A percentile compares a stretch with the other conserved stretches of the same genome.
These are phyloP conservation scores for Grantiella picta DNA, from an alignment of 2,113 vertebrate genomes.

Conservation along the genomic window DNA sequence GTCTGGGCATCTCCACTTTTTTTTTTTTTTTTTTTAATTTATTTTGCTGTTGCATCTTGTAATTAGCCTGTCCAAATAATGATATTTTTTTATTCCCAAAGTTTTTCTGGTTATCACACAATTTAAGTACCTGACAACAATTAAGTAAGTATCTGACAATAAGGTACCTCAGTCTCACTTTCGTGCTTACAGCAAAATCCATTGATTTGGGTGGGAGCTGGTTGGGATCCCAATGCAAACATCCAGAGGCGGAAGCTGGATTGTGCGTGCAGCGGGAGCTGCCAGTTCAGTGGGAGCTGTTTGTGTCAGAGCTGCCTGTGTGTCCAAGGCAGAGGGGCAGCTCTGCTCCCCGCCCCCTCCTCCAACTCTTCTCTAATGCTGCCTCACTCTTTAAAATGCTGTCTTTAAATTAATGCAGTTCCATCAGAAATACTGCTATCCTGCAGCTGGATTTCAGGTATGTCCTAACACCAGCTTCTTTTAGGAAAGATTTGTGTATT, in stretches of 20 bases:
- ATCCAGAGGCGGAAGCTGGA: neutral
- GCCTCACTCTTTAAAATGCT: neutral
- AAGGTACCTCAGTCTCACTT: neutral
- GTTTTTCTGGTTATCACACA: neutral
- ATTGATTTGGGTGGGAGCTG: neutral
- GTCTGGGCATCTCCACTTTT: neutral
- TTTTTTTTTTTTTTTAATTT: neutral
- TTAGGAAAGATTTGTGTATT: neutral
- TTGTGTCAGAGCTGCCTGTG: neutral
- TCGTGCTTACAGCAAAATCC: neutral
- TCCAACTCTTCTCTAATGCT: neutral
- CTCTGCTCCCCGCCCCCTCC: neutral
- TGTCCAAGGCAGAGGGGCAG: conserved; percentile 11
- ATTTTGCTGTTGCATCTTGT: neutral
- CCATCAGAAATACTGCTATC: neutral
- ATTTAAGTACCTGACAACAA: neutral
- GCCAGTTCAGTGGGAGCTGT: conserved; percentile 5
- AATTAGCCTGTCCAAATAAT: neutral
- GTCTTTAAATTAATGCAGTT: neutral
- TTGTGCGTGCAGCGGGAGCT: neutral
- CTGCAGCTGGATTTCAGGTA: neutral
- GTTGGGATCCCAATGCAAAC: neutral
- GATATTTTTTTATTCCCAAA: too few species aligned
- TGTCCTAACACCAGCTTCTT: neutral
- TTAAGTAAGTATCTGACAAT: neutral